Evolutionary conservation across 2,113 vertebrate species (phyloP).

Genomic region (Cochlearius cochlearius): DNA sequence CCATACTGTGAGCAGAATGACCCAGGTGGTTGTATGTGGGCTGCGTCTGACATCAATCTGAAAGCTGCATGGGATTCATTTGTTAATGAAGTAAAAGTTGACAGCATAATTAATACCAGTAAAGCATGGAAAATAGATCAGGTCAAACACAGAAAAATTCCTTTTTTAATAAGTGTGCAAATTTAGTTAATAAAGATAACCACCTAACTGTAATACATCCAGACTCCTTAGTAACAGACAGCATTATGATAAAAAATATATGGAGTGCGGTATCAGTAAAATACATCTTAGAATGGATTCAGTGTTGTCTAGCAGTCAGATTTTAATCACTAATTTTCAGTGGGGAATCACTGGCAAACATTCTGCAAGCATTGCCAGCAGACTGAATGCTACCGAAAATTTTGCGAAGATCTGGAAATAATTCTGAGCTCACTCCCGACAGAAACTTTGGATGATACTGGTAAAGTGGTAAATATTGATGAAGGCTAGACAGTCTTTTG

Average conservation of each 20-base stretch:
- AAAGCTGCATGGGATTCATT: background rate
- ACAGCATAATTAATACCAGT: background rate
- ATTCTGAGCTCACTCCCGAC: background rate
- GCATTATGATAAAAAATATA: background rate
- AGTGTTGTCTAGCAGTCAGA: background rate
- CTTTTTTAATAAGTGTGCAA: background rate
- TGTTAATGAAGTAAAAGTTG: background rate
- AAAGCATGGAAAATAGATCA: background rate
- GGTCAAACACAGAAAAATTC: background rate
- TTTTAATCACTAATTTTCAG: background rate
- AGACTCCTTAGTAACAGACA: background rate
- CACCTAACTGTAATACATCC: background rate
- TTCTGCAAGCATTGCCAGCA: background rate
- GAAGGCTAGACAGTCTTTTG: background rate
- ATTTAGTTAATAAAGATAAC: background rate
- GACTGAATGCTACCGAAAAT: background rate
- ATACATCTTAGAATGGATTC: background rate
- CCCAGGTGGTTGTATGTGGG: background rate
- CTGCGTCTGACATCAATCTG: background rate
- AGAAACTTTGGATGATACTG: background rate
- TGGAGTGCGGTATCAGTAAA: background rate
- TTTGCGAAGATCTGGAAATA: background rate
- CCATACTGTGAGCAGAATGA: background rate
- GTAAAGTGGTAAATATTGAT: background rate
- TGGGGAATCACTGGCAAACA: background rate